Evolutionary conservation across 2,797 vertebrate genomes (phyloP).

Genomic region (Carcharodon carcharias): DNA sequence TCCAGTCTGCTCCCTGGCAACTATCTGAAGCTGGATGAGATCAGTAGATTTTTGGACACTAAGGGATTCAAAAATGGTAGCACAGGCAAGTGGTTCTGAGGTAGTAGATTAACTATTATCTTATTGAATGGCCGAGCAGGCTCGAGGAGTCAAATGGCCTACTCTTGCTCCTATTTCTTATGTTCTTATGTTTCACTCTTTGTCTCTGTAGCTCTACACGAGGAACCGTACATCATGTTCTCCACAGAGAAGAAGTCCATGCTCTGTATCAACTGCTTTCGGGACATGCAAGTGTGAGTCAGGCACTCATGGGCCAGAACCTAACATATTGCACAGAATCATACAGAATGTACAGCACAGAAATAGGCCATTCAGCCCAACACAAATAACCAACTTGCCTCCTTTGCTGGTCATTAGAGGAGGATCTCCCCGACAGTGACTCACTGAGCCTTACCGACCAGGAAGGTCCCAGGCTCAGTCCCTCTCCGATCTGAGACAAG

Average conservation of each 20-base stretch:
- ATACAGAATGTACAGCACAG: neutral
- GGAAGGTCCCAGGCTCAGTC: neutral
- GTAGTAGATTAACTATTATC: neutral
- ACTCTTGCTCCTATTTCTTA: neutral
- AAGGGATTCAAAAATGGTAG: neutral
- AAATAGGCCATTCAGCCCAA: neutral
- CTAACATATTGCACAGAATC: neutral
- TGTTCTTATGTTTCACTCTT: neutral
- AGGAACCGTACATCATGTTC: conserved; percentile 89
- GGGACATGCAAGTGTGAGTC: conserved; percentile 89
- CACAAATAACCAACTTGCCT: too few relatives aligned
- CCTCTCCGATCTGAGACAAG: neutral
- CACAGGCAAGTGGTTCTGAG: neutral
- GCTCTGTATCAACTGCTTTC: conserved; percentile 94
- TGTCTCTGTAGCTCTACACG: conserved; percentile 67
- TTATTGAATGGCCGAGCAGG: neutral
- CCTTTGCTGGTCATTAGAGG: neutral
- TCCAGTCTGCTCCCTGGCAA: neutral
- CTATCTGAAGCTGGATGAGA: neutral
- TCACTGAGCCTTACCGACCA: neutral
- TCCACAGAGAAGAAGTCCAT: conserved; percentile 88
- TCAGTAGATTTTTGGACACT: neutral
- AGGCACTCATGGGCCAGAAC: neutral
- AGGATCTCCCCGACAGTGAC: neutral
- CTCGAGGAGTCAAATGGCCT: neutral